Base-by-base conservation (phyloP, 1,140 invertebrate genomes). In the Tetramorium alpestre region DNA sequence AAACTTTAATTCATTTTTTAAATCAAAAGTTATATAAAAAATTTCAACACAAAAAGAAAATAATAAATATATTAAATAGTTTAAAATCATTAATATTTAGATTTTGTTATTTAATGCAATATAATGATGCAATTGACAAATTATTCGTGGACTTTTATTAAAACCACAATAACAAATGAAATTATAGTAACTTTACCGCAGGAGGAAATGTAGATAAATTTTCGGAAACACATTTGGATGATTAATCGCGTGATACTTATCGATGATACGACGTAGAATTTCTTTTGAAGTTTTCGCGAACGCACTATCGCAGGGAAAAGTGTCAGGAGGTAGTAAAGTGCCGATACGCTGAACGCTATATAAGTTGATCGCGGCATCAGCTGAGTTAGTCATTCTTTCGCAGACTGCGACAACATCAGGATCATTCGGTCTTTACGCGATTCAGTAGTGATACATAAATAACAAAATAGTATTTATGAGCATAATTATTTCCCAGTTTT, bases 361-460 rank as follows among this genome's bases (percentile, higher is more conserved):
- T 95, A 95, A 95, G 94, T 93, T 94, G 91, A 93, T 90, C 91
- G 62, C 25, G 73, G 86, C 89, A 85, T 77, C 76, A 78, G 89
- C 85, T 86, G 87, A 91, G 77, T 92, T 93, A 95, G 93, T 95
- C 94, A 95, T 94, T 95, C 94, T 82, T 73, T 92, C 87, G 76
- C 88, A 88, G 91, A 90, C 93, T 80, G 73, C 90, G 85, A 69
- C 87, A 64, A 69, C 81, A 86, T 51, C 60, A 85, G 25, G 77
- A 89, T 82, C 86, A 77, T 69, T 78, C 69, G 73, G 47, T 70
- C 7, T 81, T 85, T 47, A 33, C 72, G 84, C 56, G 84, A 64
- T 80, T 76, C 78, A 38, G 25, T 82, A 64, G 78, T 89, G 84
- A 70, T 28, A 70, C 5, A 41, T 25, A 58, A 56, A 65, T 51